A percentile compares a stretch with the other conserved stretches of the same genome.
These are phyloP conservation scores for Ptilonorhynchus violaceus DNA, from an alignment of 2,113 vertebrate genomes.

Conservation along the genomic window DNA sequence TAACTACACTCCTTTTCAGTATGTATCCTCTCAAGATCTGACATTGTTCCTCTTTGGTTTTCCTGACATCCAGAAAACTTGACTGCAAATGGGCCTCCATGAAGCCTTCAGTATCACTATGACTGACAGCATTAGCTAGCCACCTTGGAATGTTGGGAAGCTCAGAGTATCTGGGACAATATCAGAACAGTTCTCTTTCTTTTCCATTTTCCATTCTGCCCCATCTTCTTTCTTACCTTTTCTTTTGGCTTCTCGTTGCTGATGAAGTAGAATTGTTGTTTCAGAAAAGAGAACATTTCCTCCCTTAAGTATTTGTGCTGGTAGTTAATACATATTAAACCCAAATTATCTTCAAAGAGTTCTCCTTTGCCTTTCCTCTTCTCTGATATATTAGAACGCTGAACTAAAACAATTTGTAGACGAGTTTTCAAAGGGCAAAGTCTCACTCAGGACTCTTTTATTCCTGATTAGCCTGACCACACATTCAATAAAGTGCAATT, in stretches of 20 bases:
- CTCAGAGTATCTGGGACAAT: neutral
- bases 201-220: neutral
- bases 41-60: neutral
- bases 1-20: neutral
- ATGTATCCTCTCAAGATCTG: neutral
- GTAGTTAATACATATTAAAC: slow-evolving; percentile 39
- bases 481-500: slow-evolving; percentile 37
- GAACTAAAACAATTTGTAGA: slow-evolving; percentile 20
- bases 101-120: neutral
- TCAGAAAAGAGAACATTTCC: slow-evolving; percentile 18
- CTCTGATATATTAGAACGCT: neutral
- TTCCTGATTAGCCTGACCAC: slow-evolving; percentile 46
- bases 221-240: neutral
- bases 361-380: slow-evolving; percentile 1
- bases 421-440: slow-evolving; percentile 39
- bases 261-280: neutral
- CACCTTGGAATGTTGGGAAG: neutral
- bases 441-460: slow-evolving; percentile 51
- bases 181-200: neutral
- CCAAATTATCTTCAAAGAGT: slow-evolving; percentile 22
- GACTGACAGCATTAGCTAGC: neutral
- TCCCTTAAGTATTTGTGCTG: slow-evolving; percentile 16
- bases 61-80: neutral
- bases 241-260: neutral
- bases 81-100: neutral